Base-by-base conservation (phyloP, 2,113 vertebrate genomes). In the Eretmochelys imbricata region DNA sequence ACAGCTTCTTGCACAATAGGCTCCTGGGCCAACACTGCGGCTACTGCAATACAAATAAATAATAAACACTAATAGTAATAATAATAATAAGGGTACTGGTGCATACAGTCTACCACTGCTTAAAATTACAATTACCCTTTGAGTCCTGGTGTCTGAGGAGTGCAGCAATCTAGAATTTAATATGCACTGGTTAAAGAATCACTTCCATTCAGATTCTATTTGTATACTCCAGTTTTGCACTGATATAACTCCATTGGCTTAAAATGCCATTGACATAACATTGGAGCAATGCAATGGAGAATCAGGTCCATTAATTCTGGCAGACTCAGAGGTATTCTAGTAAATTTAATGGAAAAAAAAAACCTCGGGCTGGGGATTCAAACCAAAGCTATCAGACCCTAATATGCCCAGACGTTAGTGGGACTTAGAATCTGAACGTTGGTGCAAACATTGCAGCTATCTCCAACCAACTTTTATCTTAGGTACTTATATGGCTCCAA, bases 341-440 rank as follows among this genome's bases (percentile, higher is more conserved):
- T 89, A 72, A 93, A 25, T 25, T 82, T 57, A 80, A 38, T 48
- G 51, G 84, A 90, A 95, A 35, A 2, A 55, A 35, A 14, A 0
- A 0, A 5, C 42, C 5, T 46, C n/a, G 6, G 86, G 11, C 2
- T 87, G 14, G 48, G 10, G 54, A 2, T n/a, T 59, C 75, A 85
- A 83, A n/a, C 22, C 50, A 96, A 96, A 79, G 75, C 59, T 83
- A 11, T 35, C 17, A 75, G 29, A 85, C 65, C 80, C 35, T 53
- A 25, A 5, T 51, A 94, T 83, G 54, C 51, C 42, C 0, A 1
- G 79, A 85, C 16, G 50, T 42, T 80, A 84, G 19, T 53, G 79
- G 92, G 87, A 85, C 48, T 76, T 69, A 2, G 48, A 82, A 89
- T 89, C 57, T 91, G 93, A 85, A 84, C 85, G 54, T 82, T 87